A percentile compares a stretch with the other conserved stretches of the same genome.
phyloP scores from a whole-genome alignment of 2,113 vertebrate genomes.

The Heterocephalus glaber region DNA sequence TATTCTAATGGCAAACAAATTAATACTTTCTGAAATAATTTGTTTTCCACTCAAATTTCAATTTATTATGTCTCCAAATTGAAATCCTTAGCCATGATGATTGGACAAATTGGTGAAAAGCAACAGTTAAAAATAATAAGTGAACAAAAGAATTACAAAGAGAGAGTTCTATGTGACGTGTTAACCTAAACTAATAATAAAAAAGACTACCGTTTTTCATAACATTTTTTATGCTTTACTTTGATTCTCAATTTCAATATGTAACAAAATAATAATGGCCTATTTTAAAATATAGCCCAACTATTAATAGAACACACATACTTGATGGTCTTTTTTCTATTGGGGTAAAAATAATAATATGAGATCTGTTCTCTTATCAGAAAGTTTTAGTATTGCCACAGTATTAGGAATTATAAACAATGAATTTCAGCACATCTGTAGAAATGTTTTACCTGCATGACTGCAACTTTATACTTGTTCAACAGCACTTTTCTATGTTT shows the following conservation, averaged over 20 bases:
- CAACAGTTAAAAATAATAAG: neutral
- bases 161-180: neutral
- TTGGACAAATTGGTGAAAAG: neutral
- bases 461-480: neutral
- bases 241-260: conserved; percentile 24
- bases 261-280: neutral
- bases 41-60: neutral
- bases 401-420: neutral
- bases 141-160: neutral
- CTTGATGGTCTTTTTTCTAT: neutral
- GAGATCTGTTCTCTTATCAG: neutral
- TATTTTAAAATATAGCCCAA: neutral
- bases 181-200: neutral
- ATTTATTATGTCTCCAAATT: neutral
- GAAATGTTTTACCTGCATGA: neutral
- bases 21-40: neutral
- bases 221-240: neutral
- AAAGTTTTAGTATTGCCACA: neutral
- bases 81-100: neutral
- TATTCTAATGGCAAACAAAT: neutral
- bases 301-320: neutral
- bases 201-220: neutral
- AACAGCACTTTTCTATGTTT: neutral
- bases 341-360: neutral
- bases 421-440: neutral